Evolutionary conservation across 2,797 vertebrate species (phyloP).

Genomic region (Loris lydekkerianus): DNA sequence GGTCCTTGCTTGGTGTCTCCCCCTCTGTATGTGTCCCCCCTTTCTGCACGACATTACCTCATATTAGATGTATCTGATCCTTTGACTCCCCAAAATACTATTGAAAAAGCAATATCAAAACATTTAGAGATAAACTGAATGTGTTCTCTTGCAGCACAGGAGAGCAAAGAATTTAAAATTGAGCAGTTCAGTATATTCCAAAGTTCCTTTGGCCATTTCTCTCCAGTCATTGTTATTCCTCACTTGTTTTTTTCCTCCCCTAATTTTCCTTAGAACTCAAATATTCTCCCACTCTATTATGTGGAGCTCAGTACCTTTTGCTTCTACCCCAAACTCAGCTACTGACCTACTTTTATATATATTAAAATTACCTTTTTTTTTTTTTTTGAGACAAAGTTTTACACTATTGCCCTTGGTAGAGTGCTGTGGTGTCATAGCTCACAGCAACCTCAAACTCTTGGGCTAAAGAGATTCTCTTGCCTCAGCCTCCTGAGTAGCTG

Average conservation of each 20-base stretch:
- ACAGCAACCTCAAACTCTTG: no score
- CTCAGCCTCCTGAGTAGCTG: no score
- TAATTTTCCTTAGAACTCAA: constrained; percentile 23
- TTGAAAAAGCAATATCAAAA: background rate
- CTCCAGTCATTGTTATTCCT: background rate
- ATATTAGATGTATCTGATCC: background rate
- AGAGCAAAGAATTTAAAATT: background rate
- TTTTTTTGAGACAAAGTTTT: no score
- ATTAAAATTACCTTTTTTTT: background rate
- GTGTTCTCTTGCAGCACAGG: background rate
- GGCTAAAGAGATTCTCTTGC: no score
- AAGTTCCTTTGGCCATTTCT: background rate
- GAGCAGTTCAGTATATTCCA: background rate
- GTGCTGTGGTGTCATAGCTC: no score
- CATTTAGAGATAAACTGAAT: background rate
- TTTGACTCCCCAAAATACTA: background rate
- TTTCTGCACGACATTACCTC: background rate
- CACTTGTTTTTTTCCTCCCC: background rate
- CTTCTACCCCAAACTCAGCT: background rate
- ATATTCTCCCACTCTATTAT: background rate
- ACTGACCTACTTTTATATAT: background rate
- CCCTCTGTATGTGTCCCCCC: background rate
- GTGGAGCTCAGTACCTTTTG: background rate
- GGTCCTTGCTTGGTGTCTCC: background rate
- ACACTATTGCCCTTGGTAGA: no score